Evolutionary conservation across 2,797 vertebrate genomes (phyloP).

Genomic region (Lepilemur septentrionalis): DNA sequence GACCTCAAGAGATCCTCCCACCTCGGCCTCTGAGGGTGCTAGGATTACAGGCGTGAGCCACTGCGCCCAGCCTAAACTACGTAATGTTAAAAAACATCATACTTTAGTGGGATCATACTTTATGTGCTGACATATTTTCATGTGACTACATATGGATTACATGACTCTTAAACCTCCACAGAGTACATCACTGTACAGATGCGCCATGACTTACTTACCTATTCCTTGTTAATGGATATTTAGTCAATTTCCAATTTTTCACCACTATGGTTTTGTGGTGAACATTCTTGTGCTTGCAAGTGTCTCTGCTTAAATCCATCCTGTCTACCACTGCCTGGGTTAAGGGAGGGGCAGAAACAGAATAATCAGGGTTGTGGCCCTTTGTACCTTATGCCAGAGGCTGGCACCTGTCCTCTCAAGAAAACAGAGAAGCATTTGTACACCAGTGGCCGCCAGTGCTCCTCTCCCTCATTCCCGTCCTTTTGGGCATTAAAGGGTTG

Average conservation of each 20-base stretch:
- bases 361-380: neutral
- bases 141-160: neutral
- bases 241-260: neutral
- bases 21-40: too few species aligned
- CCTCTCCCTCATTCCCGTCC: neutral
- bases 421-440: neutral
- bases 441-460: neutral
- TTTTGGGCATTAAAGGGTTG: neutral
- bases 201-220: neutral
- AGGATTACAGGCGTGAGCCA: too few species aligned
- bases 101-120: neutral
- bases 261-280: neutral
- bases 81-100: neutral
- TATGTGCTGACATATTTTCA: neutral
- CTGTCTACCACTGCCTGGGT: neutral
- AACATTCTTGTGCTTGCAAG: neutral
- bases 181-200: too few species aligned
- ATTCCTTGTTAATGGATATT: neutral
- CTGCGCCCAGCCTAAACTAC: too few species aligned
- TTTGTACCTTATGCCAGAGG: neutral
- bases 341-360: neutral
- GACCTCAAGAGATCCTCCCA: too few species aligned
- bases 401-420: neutral
- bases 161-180: neutral
- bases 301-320: neutral